Evolutionary conservation across 1,140 invertebrate species (phyloP).

Genomic region (Neotoxoptera formosana): DNA sequence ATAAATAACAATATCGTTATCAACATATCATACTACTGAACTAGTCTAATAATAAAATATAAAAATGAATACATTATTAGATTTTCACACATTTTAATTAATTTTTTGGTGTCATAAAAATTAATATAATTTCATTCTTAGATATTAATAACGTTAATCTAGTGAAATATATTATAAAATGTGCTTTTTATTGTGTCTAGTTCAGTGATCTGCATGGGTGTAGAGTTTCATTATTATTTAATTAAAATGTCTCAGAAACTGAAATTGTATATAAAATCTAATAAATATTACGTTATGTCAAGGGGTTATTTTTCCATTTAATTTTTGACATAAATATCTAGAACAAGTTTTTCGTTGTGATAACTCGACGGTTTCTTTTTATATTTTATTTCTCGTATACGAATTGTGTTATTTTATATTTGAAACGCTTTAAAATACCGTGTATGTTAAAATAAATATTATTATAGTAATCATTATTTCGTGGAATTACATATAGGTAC

Average conservation of each 20-base stretch:
- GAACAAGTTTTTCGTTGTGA: background rate
- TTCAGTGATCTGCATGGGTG: background rate
- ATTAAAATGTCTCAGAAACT: background rate
- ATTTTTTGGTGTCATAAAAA: background rate
- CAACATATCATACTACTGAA: background rate
- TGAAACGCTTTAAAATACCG: background rate
- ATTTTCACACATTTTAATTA: background rate
- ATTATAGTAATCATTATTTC: background rate
- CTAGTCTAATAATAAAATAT: background rate
- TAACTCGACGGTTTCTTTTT: background rate
- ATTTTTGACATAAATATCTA: background rate
- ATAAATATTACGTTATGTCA: background rate
- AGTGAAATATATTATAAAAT: background rate
- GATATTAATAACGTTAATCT: background rate
- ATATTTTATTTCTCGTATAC: background rate
- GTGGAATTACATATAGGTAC: background rate
- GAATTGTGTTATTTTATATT: background rate
- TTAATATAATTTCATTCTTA: conserved; percentile 7
- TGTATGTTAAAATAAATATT: background rate
- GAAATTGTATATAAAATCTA: conserved; percentile 9
- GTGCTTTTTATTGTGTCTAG: background rate
- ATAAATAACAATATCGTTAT: background rate
- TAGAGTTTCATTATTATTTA: conserved; percentile 16
- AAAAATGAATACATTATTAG: background rate
- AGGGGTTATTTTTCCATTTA: background rate